These are phyloP conservation scores for Perdita meconis DNA, from an alignment of 2,888 invertebrate genomes.

Conservation along the genomic window DNA sequence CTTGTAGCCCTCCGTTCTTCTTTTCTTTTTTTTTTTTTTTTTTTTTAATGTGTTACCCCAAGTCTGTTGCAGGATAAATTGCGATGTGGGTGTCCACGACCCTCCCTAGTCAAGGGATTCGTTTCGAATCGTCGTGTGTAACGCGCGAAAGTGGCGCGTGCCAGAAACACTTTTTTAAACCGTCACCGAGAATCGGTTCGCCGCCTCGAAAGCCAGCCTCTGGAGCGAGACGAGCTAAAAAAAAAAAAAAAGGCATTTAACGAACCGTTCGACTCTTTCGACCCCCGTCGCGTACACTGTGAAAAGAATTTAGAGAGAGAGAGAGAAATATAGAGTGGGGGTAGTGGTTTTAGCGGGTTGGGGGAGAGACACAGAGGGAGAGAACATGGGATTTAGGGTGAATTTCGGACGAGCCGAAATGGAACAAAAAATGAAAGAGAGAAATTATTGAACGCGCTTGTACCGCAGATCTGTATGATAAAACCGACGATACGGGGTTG, in stretches of 20 bases:
- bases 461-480: conserved; percentile 39
- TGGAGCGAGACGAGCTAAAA: conserved; percentile 56
- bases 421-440: conserved; percentile 9
- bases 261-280: conserved; percentile 69
- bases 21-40: conserved; percentile 20
- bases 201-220: conserved; percentile 59
- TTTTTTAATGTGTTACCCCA: conserved; percentile 66
- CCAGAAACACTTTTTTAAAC: conserved; percentile 66
- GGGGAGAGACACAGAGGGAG: conserved; percentile 29
- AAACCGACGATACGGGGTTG: conserved; percentile 49
- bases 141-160: conserved; percentile 55
- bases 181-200: conserved; percentile 60
- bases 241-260: conserved; percentile 69
- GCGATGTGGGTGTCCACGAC: conserved; percentile 61
- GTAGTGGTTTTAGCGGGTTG: conserved; percentile 12
- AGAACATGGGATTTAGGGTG: conserved; percentile 6
- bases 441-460: conserved; percentile 60
- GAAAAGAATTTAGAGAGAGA: conserved; percentile 53
- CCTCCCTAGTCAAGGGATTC: conserved; percentile 59
- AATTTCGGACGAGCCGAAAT: conserved; percentile 11
- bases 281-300: conserved; percentile 58
- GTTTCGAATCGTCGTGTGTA: conserved; percentile 64
- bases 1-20: conserved; percentile 4
- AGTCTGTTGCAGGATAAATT: conserved; percentile 70
- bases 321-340: conserved; percentile 7